A percentile compares a stretch with the other conserved stretches of the same genome.
Conservation (phyloP, 2,888 invertebrate species). For the Platycheirus rosarum region DNA sequence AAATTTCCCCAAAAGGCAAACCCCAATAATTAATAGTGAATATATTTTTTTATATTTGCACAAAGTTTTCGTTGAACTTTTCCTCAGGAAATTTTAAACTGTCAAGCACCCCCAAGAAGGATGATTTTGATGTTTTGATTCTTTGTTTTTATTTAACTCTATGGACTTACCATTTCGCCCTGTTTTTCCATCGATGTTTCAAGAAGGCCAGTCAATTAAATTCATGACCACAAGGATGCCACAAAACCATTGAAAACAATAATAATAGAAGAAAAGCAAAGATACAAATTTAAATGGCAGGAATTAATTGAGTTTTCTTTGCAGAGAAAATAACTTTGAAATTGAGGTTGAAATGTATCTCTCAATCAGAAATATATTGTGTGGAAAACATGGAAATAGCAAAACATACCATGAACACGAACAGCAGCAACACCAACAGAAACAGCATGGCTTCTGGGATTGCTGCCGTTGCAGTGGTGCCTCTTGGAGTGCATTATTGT, state of each 20-base stretch:
- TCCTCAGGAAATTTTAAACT: slow-evolving; percentile 22
- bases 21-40: slow-evolving; percentile 67
- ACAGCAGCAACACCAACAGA: slow-evolving; percentile 89
- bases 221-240: slow-evolving; percentile 56
- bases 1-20: slow-evolving; percentile 50
- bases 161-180: slow-evolving; percentile 82
- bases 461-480: slow-evolving; percentile 81
- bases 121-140: slow-evolving; percentile 15
- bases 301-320: slow-evolving; percentile 65
- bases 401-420: slow-evolving; percentile 86
- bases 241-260: slow-evolving; percentile 35
- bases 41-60: slow-evolving; percentile 55
- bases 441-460: slow-evolving; percentile 86
- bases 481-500: slow-evolving; percentile 80
- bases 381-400: not conserved
- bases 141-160: slow-evolving; percentile 19
- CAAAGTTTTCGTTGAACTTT: slow-evolving; percentile 68
- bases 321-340: slow-evolving; percentile 9
- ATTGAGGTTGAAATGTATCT: slow-evolving; percentile 29
- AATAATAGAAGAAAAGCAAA: slow-evolving; percentile 5
- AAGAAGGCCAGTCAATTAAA: slow-evolving; percentile 48
- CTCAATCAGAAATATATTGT: slow-evolving; percentile 17
- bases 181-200: slow-evolving; percentile 71
- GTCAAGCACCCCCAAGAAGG: no score
- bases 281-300: slow-evolving; percentile 25